These are phyloP conservation scores for Sinocyclocheilus rhinocerous DNA, from an alignment of 2,113 vertebrate genomes.

Conservation along the genomic window DNA sequence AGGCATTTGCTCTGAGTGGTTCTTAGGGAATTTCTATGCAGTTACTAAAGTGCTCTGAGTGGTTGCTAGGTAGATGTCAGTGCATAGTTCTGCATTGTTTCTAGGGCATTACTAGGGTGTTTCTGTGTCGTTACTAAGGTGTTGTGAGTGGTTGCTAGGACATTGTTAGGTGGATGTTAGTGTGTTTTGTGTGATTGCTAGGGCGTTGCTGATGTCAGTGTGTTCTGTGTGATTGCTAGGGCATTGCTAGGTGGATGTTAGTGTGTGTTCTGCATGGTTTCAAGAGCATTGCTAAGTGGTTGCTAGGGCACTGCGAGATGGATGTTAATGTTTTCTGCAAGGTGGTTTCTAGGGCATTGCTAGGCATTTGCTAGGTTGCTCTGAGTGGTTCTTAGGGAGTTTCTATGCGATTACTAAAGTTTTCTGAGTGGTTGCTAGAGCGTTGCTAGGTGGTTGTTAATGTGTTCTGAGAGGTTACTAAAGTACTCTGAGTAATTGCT, in stretches of 20 bases:
- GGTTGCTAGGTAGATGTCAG: too few species aligned
- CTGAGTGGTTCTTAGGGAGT: not conserved
- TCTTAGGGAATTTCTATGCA: not conserved
- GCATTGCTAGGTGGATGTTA: not conserved
- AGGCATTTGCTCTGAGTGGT: not conserved
- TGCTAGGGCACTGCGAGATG: not conserved
- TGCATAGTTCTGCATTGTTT: too few species aligned
- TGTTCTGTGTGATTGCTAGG: not conserved
- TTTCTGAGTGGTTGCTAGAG: not conserved
- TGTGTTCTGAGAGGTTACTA: not conserved
- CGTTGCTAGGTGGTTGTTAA: not conserved
- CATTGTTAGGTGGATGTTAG: too few species aligned
- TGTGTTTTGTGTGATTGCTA: too few species aligned
- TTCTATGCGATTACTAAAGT: not conserved
- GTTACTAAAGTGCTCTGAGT: too few species aligned
- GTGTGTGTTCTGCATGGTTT: not conserved
- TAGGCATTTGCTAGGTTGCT: not conserved
- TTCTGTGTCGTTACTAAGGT: too few species aligned
- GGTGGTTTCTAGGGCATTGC: conserved; percentile 46
- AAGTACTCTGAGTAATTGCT: too few species aligned
- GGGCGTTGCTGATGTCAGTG: too few species aligned
- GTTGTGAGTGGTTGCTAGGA: too few species aligned
- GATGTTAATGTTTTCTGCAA: conserved; percentile 48
- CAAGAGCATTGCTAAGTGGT: too few species aligned
- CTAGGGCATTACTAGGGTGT: too few species aligned